Percentiles rank a stretch among this genome's conserved stretches.
Conservation (phyloP, 2,888 invertebrate species). For the Notodonta ziczac region DNA sequence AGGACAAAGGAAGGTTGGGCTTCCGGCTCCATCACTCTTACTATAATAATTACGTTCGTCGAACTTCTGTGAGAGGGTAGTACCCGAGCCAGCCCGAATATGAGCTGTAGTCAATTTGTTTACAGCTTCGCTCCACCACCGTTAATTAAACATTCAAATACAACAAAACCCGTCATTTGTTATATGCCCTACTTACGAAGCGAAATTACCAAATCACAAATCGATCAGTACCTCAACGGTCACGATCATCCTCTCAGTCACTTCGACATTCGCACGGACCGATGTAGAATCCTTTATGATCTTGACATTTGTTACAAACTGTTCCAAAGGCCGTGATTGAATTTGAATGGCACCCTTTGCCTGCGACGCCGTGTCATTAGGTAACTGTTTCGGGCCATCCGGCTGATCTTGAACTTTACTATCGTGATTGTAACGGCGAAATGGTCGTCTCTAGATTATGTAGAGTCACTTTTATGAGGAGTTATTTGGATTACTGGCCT, state of each 20-base stretch:
- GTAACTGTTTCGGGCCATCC: constrained; percentile 39
- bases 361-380: constrained; percentile 38
- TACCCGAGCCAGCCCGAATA: too few species aligned
- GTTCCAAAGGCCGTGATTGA: constrained; percentile 54
- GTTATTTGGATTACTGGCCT: too few species aligned
- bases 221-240: constrained; percentile 28
- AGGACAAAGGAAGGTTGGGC: too few species aligned
- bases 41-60: too few species aligned
- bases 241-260: constrained; percentile 38
- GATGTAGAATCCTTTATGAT: constrained; percentile 48
- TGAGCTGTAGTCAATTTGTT: too few species aligned
- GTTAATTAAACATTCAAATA: too few species aligned
- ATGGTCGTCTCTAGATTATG: background rate
- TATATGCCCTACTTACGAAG: constrained; percentile 19
- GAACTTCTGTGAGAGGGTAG: too few species aligned
- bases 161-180: constrained; percentile 7
- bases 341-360: constrained; percentile 48
- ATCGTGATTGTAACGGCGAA: constrained; percentile 15
- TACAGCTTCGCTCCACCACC: too few species aligned
- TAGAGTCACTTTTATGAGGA: background rate
- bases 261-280: constrained; percentile 30
- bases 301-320: constrained; percentile 62
- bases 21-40: too few species aligned
- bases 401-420: constrained; percentile 40
- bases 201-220: constrained; percentile 27